Evolutionary conservation across 2,113 vertebrate species (phyloP), one percentile per base, ranked within the genome.

Genomic region (Mungos mungo): DNA sequence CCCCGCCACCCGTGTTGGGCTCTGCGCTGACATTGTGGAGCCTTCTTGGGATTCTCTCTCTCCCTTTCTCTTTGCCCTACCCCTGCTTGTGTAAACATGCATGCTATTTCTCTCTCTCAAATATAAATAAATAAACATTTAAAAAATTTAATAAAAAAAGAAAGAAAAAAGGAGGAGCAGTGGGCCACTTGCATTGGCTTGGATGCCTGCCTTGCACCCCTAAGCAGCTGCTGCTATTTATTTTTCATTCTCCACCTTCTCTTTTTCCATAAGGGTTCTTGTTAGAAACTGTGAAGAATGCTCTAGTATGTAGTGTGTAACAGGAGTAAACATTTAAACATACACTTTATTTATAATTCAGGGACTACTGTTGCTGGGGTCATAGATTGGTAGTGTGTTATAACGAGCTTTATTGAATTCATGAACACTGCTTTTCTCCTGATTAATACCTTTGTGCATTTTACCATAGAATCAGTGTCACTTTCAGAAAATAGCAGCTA

Each of bases 291-390:
- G 3, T 82, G 79, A 91, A 88, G 38, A 89, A 19, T 71, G 3
- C 45, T 96, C 18, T 16, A 88, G 19, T 63, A 63, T 68, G 47
- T n/a, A 33, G 15, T 72, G 23, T 63, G 9, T 77, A 72, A 95
- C 81, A 41, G 23, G 25, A 23, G 5, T 52, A 88, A 84, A 14
- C 25, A 52, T 60, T 84, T 92, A 95, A 83, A 88, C 19, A 72
- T 84, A 45, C 65, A 77, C 92, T 76, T 96, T 94, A 88, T 94
- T 97, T 97, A 57, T 95, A 92, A 89, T 69, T 90, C 82, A 16
- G 23, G 74, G 3, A 88, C 54, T 90, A 27, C n/a, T 92, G 7
- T 93, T 95, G 90, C 14, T 77, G 15, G 33, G 72, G 85, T 72
- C 47, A 90, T 31, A 93, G 80, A 88, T 77, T 88, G 52, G 76